These are phyloP conservation scores for Anagyrus pseudococci DNA, from an alignment of 2,888 invertebrate genomes.

Conservation along the genomic window DNA sequence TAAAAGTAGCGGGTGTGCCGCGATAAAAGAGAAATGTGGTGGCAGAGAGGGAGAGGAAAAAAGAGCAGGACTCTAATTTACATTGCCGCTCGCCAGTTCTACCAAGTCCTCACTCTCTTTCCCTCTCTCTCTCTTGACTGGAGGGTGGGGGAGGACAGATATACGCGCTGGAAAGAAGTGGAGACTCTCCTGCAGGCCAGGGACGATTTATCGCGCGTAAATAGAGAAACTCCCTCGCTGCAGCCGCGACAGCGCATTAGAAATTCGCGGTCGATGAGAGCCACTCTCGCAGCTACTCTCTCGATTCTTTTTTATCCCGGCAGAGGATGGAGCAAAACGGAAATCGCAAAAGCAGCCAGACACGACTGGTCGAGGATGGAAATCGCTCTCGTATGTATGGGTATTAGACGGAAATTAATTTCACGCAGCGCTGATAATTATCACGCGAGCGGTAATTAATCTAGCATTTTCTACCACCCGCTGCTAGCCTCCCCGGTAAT, in stretches of 20 bases:
- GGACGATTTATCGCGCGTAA: slow-evolving; percentile 29
- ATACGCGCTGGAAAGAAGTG: not conserved
- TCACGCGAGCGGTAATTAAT: not conserved
- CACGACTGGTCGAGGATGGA: no score
- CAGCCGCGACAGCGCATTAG: no score
- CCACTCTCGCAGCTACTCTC: not conserved
- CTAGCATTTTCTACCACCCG: not conserved
- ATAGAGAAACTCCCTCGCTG: slow-evolving; percentile 22
- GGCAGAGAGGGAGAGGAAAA: not conserved
- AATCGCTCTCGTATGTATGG: no score
- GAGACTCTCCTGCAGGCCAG: not conserved
- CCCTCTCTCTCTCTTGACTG: not conserved
- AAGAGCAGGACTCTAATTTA: slow-evolving; percentile 19
- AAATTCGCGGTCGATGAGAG: slow-evolving; percentile 12
- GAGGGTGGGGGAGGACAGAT: not conserved
- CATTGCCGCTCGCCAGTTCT: no score
- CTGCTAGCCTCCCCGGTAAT: no score
- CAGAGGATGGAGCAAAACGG: no score
- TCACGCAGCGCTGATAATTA: slow-evolving; percentile 10
- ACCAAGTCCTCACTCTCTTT: no score
- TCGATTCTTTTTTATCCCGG: no score
- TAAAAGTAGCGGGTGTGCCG: not conserved
- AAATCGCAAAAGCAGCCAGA: no score
- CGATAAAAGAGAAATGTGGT: not conserved
- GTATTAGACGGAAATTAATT: slow-evolving; percentile 1